Evolutionary conservation across 2,113 vertebrate genomes (phyloP).

Genomic region (Ceuthmochares aereus): DNA sequence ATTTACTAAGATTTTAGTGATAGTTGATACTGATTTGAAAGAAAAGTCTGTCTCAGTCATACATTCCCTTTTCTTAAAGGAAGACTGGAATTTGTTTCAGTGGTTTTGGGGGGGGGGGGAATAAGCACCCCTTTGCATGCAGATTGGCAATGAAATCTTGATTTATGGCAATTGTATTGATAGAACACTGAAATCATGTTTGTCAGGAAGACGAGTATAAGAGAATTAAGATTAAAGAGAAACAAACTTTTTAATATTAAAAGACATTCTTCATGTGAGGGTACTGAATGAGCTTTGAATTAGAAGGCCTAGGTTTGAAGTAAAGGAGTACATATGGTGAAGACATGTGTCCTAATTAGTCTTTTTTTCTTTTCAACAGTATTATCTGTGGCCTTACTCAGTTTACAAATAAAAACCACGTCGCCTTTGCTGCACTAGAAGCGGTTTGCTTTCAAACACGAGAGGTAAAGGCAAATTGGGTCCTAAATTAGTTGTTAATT

Average conservation of each 20-base stretch:
- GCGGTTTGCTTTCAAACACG: conserved; percentile 97
- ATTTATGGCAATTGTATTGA: neutral
- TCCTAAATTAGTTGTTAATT: neutral
- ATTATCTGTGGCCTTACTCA: conserved; percentile 99
- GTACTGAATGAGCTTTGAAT: neutral
- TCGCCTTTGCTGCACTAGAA: conserved; percentile 97
- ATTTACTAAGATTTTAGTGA: neutral
- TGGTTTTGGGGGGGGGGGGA: neutral
- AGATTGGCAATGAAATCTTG: neutral
- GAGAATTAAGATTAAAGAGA: neutral
- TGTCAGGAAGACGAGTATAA: neutral
- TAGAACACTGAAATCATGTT: neutral
- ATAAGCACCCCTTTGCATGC: neutral
- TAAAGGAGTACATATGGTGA: neutral
- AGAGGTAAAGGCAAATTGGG: conserved; percentile 82
- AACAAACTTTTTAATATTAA: neutral
- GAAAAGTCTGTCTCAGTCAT: neutral
- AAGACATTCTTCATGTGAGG: neutral
- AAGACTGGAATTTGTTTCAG: neutral
- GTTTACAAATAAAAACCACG: conserved; percentile 96
- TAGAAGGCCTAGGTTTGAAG: neutral
- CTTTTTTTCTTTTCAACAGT: conserved; percentile 70
- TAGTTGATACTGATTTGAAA: neutral
- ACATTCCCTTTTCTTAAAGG: neutral
- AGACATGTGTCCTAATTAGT: neutral